Percentiles rank a stretch among this genome's conserved stretches.
These are phyloP conservation scores for Chrysocyon brachyurus DNA, from an alignment of 2,797 vertebrate species.

Conservation along the genomic window DNA sequence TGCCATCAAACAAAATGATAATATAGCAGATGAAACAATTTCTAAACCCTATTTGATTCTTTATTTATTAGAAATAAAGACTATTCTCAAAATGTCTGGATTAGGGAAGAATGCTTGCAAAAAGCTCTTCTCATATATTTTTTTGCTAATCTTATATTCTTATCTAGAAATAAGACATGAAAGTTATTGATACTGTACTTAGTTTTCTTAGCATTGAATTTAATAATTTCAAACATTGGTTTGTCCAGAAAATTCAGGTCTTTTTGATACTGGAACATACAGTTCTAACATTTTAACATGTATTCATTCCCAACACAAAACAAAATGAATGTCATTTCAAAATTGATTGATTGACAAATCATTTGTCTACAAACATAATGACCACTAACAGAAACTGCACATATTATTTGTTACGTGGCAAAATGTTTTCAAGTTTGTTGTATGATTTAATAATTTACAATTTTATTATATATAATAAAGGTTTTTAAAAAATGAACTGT, in stretches of 20 bases:
- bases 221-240: not conserved
- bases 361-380: not conserved
- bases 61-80: not conserved
- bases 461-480: not conserved
- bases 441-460: not conserved
- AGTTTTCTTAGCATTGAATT: conserved; percentile 12
- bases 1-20: not conserved
- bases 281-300: not conserved
- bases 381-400: not conserved
- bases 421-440: conserved; percentile 13
- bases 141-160: not conserved
- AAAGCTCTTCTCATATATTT: not conserved
- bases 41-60: not conserved
- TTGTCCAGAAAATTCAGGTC: not conserved
- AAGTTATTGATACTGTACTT: not conserved
- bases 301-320: not conserved
- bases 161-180: conserved; percentile 16
- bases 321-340: not conserved
- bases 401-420: not conserved
- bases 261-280: not conserved
- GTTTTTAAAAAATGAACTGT: not conserved
- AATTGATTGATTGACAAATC: conserved; percentile 8
- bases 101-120: not conserved
- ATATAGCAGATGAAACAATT: not conserved
- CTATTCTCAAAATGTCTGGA: not conserved